These are phyloP conservation scores for Stegodyphus mimosarum DNA, from an alignment of 1,140 invertebrate genomes.

Conservation along the genomic window DNA sequence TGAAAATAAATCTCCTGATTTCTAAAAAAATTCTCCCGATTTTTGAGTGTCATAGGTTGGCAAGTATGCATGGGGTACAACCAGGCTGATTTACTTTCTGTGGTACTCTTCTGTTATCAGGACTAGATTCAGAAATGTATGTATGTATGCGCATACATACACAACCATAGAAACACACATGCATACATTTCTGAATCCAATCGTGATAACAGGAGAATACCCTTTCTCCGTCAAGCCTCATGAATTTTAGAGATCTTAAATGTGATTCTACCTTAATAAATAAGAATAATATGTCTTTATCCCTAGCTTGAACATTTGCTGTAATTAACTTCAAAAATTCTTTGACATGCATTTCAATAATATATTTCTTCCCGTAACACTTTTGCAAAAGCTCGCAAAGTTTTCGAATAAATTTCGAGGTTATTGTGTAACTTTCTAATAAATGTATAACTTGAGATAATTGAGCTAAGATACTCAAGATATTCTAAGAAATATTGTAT, in stretches of 20 bases:
- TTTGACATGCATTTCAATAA: slow-evolving; percentile 7
- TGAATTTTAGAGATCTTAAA: slow-evolving; percentile 9
- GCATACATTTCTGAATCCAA: too few relatives aligned
- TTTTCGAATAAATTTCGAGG: slow-evolving; percentile 13
- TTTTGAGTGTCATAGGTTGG: too few relatives aligned
- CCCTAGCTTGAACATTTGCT: background rate
- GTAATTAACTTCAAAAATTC: slow-evolving; percentile 9
- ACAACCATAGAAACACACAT: too few relatives aligned
- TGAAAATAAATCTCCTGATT: too few relatives aligned
- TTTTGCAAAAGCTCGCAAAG: background rate
- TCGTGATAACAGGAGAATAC: too few relatives aligned
- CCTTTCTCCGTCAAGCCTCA: slow-evolving; percentile 5
- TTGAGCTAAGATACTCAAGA: background rate
- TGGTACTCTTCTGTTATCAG: too few relatives aligned
- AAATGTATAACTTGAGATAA: background rate
- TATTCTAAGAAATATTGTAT: slow-evolving; percentile 13
- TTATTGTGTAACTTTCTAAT: slow-evolving; percentile 13
- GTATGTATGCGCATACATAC: too few relatives aligned
- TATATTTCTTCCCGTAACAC: slow-evolving; percentile 1
- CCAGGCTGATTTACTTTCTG: background rate
- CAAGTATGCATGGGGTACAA: too few relatives aligned
- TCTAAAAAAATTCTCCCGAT: too few relatives aligned
- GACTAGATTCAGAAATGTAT: too few relatives aligned
- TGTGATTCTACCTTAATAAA: slow-evolving; percentile 5
- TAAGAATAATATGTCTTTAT: background rate